Evolutionary conservation across 2,797 vertebrate genomes (phyloP).

Genomic region (Halcyon chelicuti): DNA sequence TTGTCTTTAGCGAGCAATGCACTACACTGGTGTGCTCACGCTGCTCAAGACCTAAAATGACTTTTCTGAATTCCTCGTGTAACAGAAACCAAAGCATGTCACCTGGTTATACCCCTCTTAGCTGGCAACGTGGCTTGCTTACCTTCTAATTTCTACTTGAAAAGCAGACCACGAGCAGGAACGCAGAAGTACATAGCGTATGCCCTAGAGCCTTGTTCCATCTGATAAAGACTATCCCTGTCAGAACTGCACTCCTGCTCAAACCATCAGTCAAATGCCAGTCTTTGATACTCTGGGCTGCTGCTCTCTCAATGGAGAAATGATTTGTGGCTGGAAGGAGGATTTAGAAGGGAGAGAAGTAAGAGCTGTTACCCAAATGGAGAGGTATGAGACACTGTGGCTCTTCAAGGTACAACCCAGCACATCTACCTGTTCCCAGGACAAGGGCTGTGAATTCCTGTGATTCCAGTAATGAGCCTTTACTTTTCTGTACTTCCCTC

Average conservation of each 20-base stretch:
- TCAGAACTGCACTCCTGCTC: neutral
- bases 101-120: neutral
- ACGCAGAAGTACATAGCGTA: neutral
- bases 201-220: neutral
- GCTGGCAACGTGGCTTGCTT: neutral
- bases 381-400: neutral
- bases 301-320: neutral
- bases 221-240: neutral
- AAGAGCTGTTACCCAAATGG: neutral
- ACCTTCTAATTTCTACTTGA: neutral
- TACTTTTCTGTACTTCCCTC: neutral
- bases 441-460: neutral
- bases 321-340: neutral
- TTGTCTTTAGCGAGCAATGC: neutral
- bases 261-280: neutral
- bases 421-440: neutral
- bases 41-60: neutral
- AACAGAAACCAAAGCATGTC: neutral
- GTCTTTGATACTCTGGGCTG: neutral
- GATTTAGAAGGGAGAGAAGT: neutral
- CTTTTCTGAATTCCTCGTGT: neutral
- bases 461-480: neutral
- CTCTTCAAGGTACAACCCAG: neutral
- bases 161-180: neutral
- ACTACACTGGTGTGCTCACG: neutral